Base-by-base conservation (phyloP, 2,797 vertebrate genomes). In the Poecilia gillii region DNA sequence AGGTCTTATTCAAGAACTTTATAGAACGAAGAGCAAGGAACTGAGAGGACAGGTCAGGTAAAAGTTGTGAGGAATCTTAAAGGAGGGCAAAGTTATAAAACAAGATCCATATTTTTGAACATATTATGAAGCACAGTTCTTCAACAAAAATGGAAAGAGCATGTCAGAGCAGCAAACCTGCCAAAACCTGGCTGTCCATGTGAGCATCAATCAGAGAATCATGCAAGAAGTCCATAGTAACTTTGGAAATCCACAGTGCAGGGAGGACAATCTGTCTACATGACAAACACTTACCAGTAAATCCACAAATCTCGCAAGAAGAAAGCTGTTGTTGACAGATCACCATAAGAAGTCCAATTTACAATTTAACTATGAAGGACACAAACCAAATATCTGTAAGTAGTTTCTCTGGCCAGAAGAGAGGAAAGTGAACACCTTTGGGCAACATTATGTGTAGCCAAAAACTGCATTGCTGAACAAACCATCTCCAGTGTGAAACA, bases 301-400 rank as follows among this genome's bases (percentile, higher is more conserved):
- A 66, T 62, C 57, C 25, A 62, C 28, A 62, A 62, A 59, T 59
- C 55, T 59, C 12, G 55, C n/a, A 59, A 59, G 55, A 59, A 59
- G n/a, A 28, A 31, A 59, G n/a, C n/a, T 59, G 12, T 57, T 57
- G 55, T 28, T 28, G 55, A 59, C n/a, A 28, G 55, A 59, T 28
- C n/a, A n/a, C 11, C n/a, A 28, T 12, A 13, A 57, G 25, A 57
- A 28, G 55, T 28, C n/a, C 12, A n/a, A n/a, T 57, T 57, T 57
- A 25, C 7, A 7, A 53, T 2, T 49, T 23, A 25, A 20, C 51
- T 25, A 1, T 25, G 18, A 53, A 8, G 20, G 51, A 53, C 7
- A 53, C 49, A 55, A n/a, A 57, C 25, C 53, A 28, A 57, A 57
- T 11, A 57, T 28, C 25, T n/a, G 25, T 12, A 57, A 57, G 11